Evolutionary conservation across 1,140 invertebrate species (phyloP).

Genomic region (Pseudomyrmex dendroicus): DNA sequence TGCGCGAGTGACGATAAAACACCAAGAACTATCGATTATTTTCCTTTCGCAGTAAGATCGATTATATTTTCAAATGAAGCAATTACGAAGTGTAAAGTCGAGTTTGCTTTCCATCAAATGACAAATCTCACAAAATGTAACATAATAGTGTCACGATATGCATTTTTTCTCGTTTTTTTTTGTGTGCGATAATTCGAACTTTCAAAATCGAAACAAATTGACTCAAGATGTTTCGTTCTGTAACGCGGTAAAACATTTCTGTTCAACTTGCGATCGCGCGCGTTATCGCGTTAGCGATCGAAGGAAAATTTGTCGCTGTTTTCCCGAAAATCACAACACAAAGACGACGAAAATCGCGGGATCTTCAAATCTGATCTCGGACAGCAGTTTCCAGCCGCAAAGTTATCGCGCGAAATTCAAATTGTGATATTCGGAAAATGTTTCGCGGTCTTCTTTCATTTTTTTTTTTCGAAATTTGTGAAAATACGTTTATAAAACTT

Average conservation of each 20-base stretch:
- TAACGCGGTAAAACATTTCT: neutral
- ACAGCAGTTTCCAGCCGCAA: too few species aligned
- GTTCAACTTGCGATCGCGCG: neutral
- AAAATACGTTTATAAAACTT: too few species aligned
- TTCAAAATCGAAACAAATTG: neutral
- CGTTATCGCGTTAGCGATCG: neutral
- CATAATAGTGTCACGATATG: neutral
- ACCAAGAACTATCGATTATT: too few species aligned
- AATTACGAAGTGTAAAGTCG: slow-evolving; percentile 7
- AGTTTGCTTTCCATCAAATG: slow-evolving; percentile 42
- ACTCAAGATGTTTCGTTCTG: neutral
- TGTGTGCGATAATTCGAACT: neutral
- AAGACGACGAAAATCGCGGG: neutral
- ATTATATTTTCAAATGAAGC: neutral
- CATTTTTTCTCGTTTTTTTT: neutral
- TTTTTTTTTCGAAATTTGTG: too few species aligned
- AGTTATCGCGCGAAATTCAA: too few species aligned
- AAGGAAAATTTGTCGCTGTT: neutral
- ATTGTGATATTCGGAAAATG: too few species aligned
- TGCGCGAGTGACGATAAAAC: too few species aligned
- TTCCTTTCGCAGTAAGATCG: too few species aligned
- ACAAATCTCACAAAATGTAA: slow-evolving; percentile 8
- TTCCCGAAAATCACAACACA: neutral
- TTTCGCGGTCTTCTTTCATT: too few species aligned
- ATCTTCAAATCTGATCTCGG: neutral